Conservation (phyloP, 2,797 vertebrate genomes). For the Alfaro cultratus region DNA sequence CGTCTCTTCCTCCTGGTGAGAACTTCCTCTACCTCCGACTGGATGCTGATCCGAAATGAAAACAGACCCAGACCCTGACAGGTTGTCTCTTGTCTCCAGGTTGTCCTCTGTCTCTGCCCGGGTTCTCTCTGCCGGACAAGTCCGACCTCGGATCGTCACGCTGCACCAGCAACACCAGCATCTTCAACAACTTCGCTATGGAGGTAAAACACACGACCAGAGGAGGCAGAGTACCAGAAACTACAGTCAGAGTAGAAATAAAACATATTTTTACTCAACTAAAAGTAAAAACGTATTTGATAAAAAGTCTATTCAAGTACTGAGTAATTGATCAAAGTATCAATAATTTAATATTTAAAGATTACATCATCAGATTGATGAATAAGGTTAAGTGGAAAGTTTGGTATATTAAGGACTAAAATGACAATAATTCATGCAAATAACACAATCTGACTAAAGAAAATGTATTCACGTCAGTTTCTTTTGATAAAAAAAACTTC, state of each 20-base stretch:
- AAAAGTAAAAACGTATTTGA: no score
- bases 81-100: constrained; percentile 32
- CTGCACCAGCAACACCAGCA: constrained; percentile 89
- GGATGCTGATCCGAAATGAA: neutral
- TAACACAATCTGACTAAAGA: no score
- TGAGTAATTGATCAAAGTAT: no score
- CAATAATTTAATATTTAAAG: no score
- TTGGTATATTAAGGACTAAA: no score
- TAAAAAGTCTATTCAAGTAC: no score
- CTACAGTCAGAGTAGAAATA: neutral
- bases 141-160: constrained; percentile 88
- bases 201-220: constrained; percentile 80
- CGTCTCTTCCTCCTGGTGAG: constrained; percentile 75
- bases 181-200: constrained; percentile 94
- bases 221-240: no score
- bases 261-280: neutral
- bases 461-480: no score
- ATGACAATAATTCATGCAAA: no score
- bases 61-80: neutral
- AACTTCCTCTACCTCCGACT: neutral
- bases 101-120: constrained; percentile 73
- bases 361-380: no score
- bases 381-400: no score
- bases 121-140: constrained; percentile 86
- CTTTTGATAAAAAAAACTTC: no score